Conservation (phyloP, 2,888 invertebrate genomes). For the Tipula vernalis region DNA sequence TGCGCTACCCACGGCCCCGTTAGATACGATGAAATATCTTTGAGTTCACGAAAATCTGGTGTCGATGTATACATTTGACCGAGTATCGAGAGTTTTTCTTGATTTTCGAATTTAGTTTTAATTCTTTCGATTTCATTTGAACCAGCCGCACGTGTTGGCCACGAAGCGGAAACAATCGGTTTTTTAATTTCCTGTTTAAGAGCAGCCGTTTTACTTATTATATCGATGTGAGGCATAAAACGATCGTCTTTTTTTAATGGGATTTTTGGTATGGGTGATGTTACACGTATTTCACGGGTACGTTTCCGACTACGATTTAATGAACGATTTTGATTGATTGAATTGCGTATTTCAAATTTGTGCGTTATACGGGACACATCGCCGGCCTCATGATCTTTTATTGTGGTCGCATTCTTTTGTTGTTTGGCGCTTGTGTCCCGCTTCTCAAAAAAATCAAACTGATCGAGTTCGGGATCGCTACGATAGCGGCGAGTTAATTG, state of each 20-base stretch:
- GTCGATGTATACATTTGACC: constrained; percentile 72
- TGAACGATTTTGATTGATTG: constrained; percentile 20
- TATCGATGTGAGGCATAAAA: constrained; percentile 78
- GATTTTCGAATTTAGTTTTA: constrained; percentile 56
- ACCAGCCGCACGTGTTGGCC: constrained; percentile 10
- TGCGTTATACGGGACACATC: constrained; percentile 48
- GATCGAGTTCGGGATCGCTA: constrained; percentile 67
- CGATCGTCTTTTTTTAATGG: constrained; percentile 55
- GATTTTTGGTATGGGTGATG: constrained; percentile 50
- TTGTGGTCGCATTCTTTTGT: constrained; percentile 22
- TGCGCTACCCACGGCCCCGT: constrained; percentile 73
- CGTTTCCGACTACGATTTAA: constrained; percentile 37
- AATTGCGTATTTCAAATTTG: constrained; percentile 42
- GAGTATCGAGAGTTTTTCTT: constrained; percentile 43
- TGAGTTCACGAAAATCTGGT: constrained; percentile 62
- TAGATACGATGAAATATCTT: constrained; percentile 66
- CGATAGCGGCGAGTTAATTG: constrained; percentile 44
- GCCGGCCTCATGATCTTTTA: constrained; percentile 39
- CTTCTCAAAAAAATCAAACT: constrained; percentile 38
- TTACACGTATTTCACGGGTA: constrained; percentile 31
- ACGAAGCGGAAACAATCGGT: constrained; percentile 17
- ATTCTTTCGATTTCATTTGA: constrained; percentile 60
- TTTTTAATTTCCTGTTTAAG: constrained; percentile 41
- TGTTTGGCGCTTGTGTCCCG: constrained; percentile 35
- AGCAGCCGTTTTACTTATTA: constrained; percentile 75